phyloP scores from a whole-genome alignment of 1,140 invertebrate species.

The Phocides pigmalion region DNA sequence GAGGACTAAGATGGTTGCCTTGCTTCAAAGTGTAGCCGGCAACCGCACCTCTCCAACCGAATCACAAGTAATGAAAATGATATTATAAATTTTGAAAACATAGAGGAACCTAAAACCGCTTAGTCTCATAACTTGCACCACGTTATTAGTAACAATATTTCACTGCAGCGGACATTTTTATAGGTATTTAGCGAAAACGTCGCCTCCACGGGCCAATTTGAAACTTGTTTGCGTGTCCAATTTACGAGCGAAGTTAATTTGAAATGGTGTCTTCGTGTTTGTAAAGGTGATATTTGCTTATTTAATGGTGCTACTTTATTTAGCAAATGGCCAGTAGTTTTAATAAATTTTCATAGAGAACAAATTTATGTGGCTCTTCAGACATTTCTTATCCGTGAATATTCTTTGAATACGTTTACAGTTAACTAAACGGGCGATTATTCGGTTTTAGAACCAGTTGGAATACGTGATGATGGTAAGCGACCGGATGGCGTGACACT shows the following conservation, averaged over 20 bases:
- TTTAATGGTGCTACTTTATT: constrained; percentile 33
- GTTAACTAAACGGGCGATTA: too few relatives aligned
- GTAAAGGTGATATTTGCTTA: constrained; percentile 43
- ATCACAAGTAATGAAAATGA: too few relatives aligned
- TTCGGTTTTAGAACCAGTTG: too few relatives aligned
- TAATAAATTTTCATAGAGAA: constrained; percentile 35
- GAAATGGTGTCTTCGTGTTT: constrained; percentile 57
- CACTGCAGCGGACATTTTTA: constrained; percentile 79
- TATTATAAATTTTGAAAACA: too few relatives aligned
- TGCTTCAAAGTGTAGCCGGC: too few relatives aligned
- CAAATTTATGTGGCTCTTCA: constrained; percentile 18
- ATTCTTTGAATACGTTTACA: neutral
- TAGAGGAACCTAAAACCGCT: constrained; percentile 20
- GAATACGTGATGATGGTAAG: too few relatives aligned
- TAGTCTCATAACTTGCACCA: constrained; percentile 38
- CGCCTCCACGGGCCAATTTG: constrained; percentile 79
- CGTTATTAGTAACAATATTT: constrained; percentile 76
- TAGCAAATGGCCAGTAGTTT: constrained; percentile 30
- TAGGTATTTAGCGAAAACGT: constrained; percentile 83
- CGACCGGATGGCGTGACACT: too few relatives aligned
- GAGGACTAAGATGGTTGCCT: too few relatives aligned
- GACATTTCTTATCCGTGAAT: constrained; percentile 20
- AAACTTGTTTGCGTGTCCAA: constrained; percentile 79
- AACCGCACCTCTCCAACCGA: too few relatives aligned
- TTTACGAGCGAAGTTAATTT: constrained; percentile 68